Base-by-base conservation (phyloP, 2,888 invertebrate genomes). In the Psylliodes chrysocephalus region DNA sequence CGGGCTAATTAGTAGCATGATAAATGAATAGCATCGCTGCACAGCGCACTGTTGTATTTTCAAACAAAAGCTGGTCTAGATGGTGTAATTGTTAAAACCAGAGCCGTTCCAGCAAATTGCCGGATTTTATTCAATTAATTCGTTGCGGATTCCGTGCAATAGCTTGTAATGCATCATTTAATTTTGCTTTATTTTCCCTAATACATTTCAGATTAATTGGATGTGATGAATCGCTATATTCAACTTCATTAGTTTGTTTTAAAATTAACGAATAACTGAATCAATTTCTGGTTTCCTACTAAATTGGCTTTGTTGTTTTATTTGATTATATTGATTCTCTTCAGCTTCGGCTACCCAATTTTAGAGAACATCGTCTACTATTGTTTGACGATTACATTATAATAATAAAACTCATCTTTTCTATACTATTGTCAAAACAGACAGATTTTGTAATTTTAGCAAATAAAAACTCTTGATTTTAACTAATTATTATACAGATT, bases 71-170 rank as follows among this genome's bases (percentile, higher is more conserved):
- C 60, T 52, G 47, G 52, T 56, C 66, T 56, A 57, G 64, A 47
- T 59, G 61, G 47, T 54, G 68, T 70, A 70, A 70, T 68, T 70
- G 70, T 69, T 70, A 64, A 70, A 70, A 68, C 70, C 69, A 62
- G 63, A 67, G 68, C 68, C 60, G 66, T 65, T 68, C 69, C 69
- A 62, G 69, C 70, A 70, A 70, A 67, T 70, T 70, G 69, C 69
- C 66, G 66, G 70, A 68, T 72, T 72, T 72, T 71, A 69, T 71
- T 71, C 69, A 68, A 71, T 71, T 71, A 72, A 71, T 72, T 67
- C 68, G 66, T 66, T 65, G 66, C 62, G 70, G 68, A 69, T 69
- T 70, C 68, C 63, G 66, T 65, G 64, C 63, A 60, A 66, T 63
- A 51, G 66, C 69, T 67, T 59, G 68, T 68, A 68, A 68, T 68